A percentile compares a stretch with the other conserved stretches of the same genome.
Evolutionary conservation across 2,113 vertebrate species (phyloP).

Genomic region (Ammodramus savannarum): DNA sequence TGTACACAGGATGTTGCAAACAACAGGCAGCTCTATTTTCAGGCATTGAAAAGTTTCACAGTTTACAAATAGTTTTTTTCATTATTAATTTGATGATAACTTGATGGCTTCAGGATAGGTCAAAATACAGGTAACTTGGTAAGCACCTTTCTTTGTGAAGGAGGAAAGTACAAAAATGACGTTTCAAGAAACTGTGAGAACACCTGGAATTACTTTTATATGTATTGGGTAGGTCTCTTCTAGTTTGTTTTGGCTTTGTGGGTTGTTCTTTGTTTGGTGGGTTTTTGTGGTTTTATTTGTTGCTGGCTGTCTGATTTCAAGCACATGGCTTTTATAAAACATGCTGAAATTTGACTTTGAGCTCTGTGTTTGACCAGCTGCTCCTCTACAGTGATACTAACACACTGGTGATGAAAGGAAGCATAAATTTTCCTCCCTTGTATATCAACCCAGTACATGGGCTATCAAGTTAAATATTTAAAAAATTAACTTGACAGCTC

Average conservation of each 20-base stretch:
- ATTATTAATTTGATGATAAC: background rate
- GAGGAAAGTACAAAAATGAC: background rate
- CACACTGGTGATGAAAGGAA: background rate
- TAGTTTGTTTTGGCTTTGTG: background rate
- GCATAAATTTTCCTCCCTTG: background rate
- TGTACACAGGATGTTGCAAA: background rate
- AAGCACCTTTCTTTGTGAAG: background rate
- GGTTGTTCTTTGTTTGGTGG: background rate
- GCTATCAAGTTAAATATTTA: background rate
- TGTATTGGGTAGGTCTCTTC: background rate
- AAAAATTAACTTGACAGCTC: background rate
- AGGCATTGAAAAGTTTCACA: background rate
- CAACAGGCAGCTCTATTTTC: background rate
- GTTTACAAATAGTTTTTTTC: background rate
- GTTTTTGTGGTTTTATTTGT: background rate
- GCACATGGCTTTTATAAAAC: background rate
- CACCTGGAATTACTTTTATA: background rate
- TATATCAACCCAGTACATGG: background rate
- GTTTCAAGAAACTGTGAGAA: background rate
- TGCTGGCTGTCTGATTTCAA: background rate
- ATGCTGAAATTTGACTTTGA: background rate
- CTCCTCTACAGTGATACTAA: background rate
- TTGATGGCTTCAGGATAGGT: background rate
- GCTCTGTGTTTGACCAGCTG: background rate
- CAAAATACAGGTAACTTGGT: background rate